Percentiles rank a stretch among this genome's conserved stretches.
phyloP scores from a whole-genome alignment of 2,888 invertebrate species.

The Acrobasis repandana region DNA sequence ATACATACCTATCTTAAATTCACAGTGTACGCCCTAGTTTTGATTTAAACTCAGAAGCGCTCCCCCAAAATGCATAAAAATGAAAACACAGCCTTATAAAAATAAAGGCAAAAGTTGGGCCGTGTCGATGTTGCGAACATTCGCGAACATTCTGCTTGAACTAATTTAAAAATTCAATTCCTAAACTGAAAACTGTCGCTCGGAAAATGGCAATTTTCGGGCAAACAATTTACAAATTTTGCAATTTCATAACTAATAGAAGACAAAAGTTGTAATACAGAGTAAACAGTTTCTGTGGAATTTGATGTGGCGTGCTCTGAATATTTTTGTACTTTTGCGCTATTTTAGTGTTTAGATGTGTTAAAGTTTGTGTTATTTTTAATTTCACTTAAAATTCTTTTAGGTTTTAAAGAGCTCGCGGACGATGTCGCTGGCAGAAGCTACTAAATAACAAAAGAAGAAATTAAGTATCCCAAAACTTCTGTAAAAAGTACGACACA shows the following conservation, averaged over 20 bases:
- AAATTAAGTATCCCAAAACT: too few species aligned
- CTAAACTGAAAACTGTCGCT: conserved; percentile 28
- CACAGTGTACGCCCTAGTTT: too few species aligned
- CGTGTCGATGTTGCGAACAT: conserved; percentile 23
- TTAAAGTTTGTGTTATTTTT: too few species aligned
- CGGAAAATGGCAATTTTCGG: conserved; percentile 31
- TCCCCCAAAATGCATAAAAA: neutral
- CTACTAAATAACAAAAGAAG: too few species aligned
- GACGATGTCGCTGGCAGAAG: too few species aligned
- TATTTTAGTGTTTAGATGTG: too few species aligned
- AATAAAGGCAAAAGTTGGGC: conserved; percentile 11
- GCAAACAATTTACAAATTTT: conserved; percentile 29
- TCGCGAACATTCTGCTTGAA: conserved; percentile 24
- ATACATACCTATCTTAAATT: too few species aligned
- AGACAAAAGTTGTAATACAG: conserved; percentile 18
- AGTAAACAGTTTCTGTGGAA: conserved; percentile 19
- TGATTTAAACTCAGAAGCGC: too few species aligned
- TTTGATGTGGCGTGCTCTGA: conserved; percentile 5
- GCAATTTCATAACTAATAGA: conserved; percentile 29
- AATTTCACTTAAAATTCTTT: too few species aligned
- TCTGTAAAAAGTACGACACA: too few species aligned
- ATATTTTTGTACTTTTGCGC: neutral
- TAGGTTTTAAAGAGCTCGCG: too few species aligned
- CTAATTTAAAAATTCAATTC: conserved; percentile 34
- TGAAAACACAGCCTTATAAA: conserved; percentile 10